Conservation (phyloP, 2,888 invertebrate species). For the Pheosia tremula region DNA sequence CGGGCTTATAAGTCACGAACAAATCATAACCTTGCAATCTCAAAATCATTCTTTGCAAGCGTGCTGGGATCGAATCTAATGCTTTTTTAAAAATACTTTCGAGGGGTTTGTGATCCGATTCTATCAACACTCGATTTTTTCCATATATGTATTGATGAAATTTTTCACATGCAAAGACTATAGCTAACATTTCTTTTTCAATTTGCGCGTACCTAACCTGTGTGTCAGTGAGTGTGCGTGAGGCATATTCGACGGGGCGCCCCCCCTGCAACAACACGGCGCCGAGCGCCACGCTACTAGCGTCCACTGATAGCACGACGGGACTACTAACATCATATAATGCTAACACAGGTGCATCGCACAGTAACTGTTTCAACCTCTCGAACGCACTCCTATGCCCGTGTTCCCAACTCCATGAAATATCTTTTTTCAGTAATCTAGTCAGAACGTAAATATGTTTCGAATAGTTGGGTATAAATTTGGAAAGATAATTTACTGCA, state of each 20-base stretch:
- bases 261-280: constrained; percentile 30
- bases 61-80: not conserved
- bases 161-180: constrained; percentile 14
- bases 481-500: constrained; percentile 10
- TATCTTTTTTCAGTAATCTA: constrained; percentile 22
- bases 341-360: constrained; percentile 21
- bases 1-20: constrained; percentile 12
- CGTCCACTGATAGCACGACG: constrained; percentile 26
- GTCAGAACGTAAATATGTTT: constrained; percentile 11
- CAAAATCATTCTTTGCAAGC: not conserved
- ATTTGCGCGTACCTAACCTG: constrained; percentile 22
- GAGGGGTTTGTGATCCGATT: constrained; percentile 4
- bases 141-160: constrained; percentile 9
- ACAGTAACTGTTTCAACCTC: constrained; percentile 10
- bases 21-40: constrained; percentile 18
- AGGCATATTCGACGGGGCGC: constrained; percentile 7
- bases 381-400: constrained; percentile 9
- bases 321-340: constrained; percentile 15
- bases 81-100: constrained; percentile 3
- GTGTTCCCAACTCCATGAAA: constrained; percentile 16
- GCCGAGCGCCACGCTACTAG: constrained; percentile 25
- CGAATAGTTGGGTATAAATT: constrained; percentile 21
- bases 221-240: constrained; percentile 16
- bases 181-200: constrained; percentile 16
- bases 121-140: not conserved